These are phyloP conservation scores for Chalcosyrphus nemorum DNA, from an alignment of 2,888 invertebrate species.

Conservation along the genomic window DNA sequence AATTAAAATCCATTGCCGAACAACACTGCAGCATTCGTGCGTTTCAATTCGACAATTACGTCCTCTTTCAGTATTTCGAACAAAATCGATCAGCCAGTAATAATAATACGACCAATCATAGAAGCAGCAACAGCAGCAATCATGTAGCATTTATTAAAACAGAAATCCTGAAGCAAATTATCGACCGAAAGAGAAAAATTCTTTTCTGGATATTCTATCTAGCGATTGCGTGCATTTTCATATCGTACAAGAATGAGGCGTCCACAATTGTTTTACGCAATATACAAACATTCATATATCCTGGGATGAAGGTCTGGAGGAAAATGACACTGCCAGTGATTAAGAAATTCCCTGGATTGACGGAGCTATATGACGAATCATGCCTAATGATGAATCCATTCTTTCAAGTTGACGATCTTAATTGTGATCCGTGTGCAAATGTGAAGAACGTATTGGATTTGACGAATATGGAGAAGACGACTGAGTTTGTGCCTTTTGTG, in stretches of 20 bases:
- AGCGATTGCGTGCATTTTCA: constrained; percentile 78
- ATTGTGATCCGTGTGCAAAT: constrained; percentile 91
- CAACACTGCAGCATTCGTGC: constrained; percentile 84
- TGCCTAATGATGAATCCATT: constrained; percentile 93
- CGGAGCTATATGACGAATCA: constrained; percentile 92
- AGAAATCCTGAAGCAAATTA: constrained; percentile 81
- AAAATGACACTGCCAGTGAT: constrained; percentile 90
- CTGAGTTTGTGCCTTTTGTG: constrained; percentile 83
- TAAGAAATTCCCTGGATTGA: constrained; percentile 87
- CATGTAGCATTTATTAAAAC: constrained; percentile 80
- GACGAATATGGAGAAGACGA: constrained; percentile 73
- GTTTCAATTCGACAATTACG: constrained; percentile 85
- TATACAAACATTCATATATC: constrained; percentile 91
- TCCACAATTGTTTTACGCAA: constrained; percentile 87
- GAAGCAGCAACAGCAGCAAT: constrained; percentile 40
- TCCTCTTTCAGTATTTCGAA: constrained; percentile 84
- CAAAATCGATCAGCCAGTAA: constrained; percentile 74
- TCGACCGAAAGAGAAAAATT: constrained; percentile 80
- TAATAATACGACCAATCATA: constrained; percentile 42
- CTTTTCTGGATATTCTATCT: constrained; percentile 80
- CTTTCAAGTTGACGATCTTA: constrained; percentile 91
- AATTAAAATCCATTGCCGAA: constrained; percentile 84
- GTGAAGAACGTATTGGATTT: constrained; percentile 87
- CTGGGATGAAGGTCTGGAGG: constrained; percentile 88
- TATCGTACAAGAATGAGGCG: constrained; percentile 85